Conservation (phyloP, 2,113 vertebrate species). For the Laticauda colubrina region DNA sequence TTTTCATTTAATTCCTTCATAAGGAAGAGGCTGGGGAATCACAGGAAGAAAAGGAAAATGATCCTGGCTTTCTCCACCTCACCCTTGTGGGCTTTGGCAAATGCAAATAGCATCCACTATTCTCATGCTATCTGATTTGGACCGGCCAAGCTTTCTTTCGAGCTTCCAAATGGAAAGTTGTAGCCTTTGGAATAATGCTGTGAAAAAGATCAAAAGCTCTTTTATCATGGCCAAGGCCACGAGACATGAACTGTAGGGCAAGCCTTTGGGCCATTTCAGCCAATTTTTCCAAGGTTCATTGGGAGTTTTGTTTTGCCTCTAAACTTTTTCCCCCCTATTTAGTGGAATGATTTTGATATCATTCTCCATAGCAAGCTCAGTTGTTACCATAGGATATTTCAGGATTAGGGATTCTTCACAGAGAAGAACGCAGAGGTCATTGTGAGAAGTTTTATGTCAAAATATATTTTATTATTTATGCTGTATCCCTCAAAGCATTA, state of each 20-base stretch:
- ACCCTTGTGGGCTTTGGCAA: conserved; percentile 26
- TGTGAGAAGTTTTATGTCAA: neutral
- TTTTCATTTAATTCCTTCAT: conserved; percentile 13
- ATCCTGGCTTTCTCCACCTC: conserved; percentile 40
- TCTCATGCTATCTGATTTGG: conserved; percentile 32
- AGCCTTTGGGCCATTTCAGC: neutral
- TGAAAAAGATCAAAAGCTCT: neutral
- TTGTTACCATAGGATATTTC: neutral
- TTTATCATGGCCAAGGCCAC: neutral
- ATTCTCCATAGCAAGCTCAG: conserved; percentile 12
- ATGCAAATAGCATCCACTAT: conserved; percentile 34
- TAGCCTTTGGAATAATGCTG: neutral
- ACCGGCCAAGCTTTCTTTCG: conserved; percentile 9
- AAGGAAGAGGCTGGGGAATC: conserved; percentile 10
- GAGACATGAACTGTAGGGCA: neutral
- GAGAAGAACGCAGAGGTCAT: neutral
- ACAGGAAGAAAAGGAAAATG: neutral
- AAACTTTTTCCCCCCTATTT: conserved; percentile 21
- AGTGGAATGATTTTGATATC: conserved; percentile 42
- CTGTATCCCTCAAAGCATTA: neutral
- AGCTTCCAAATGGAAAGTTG: conserved; percentile 5
- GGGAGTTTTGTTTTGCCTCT: neutral
- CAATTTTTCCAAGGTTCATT: neutral
- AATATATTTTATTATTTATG: neutral
- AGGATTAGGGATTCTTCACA: neutral